Conservation (phyloP, 1,140 invertebrate genomes). For the Pseudomyrmex gracilis region DNA sequence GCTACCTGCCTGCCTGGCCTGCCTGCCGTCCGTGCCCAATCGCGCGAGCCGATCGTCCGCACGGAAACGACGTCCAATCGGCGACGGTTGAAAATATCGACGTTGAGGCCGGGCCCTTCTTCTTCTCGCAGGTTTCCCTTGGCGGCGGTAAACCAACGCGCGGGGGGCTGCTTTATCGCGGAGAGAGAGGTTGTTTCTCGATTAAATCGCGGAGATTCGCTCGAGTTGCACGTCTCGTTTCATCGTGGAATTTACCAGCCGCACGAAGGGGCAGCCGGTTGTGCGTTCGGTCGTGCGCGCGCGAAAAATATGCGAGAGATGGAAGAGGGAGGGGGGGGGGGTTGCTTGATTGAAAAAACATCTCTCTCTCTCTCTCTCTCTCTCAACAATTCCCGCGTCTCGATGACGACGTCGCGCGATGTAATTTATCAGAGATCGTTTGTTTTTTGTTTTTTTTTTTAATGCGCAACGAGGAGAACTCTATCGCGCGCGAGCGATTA, state of each 20-base stretch:
- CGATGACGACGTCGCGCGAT: background rate
- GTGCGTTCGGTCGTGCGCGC: no score
- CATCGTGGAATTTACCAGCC: constrained; percentile 22
- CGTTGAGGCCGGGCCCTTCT: constrained; percentile 29
- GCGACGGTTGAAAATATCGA: constrained; percentile 54
- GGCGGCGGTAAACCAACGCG: background rate
- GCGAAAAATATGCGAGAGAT: no score
- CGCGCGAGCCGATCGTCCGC: constrained; percentile 67
- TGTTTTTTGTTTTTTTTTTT: background rate
- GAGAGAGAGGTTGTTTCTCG: background rate
- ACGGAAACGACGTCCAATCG: constrained; percentile 56
- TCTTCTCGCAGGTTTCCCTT: background rate
- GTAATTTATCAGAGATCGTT: background rate
- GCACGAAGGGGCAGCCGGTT: background rate
- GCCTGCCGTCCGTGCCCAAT: constrained; percentile 81
- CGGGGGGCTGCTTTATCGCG: constrained; percentile 28
- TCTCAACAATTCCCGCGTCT: background rate
- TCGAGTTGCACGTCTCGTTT: constrained; percentile 31
- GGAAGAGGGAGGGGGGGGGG: no score
- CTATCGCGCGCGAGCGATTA: no score
- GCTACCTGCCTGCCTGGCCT: constrained; percentile 73
- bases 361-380: no score
- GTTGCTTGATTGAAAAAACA: no score
- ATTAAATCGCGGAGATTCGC: constrained; percentile 50
- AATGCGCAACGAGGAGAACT: background rate